These are phyloP conservation scores for Diacarnus erythraeanus DNA, from an alignment of 37 sponge, comb jelly and placozoan species.

Conservation along the genomic window DNA sequence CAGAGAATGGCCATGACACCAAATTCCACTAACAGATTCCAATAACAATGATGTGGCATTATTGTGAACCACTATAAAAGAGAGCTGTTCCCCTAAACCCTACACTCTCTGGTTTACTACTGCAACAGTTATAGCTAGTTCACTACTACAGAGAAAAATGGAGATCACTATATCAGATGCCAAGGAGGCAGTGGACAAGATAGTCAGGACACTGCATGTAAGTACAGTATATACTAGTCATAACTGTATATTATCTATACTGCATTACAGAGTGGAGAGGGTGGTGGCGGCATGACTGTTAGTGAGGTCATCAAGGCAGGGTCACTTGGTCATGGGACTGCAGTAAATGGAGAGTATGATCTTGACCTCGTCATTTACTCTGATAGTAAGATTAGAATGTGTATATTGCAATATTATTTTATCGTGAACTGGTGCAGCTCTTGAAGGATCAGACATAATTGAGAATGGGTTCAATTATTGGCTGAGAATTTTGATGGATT, in stretches of 20 bases:
- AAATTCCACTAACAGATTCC: too few relatives aligned
- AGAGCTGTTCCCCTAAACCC: too few relatives aligned
- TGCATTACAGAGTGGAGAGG: background rate
- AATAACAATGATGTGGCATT: too few relatives aligned
- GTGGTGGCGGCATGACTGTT: background rate
- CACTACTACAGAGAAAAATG: background rate
- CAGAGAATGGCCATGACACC: too few relatives aligned
- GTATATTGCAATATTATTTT: background rate
- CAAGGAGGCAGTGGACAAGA: background rate
- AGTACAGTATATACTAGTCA: background rate
- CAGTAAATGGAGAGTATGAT: conserved; percentile 55
- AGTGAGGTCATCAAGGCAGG: conserved; percentile 50
- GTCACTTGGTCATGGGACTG: conserved; percentile 62
- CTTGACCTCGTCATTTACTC: conserved; percentile 58
- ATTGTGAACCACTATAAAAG: too few relatives aligned
- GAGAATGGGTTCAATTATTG: background rate
- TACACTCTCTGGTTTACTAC: too few relatives aligned
- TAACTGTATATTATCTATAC: background rate
- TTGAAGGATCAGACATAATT: background rate
- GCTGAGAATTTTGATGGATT: background rate
- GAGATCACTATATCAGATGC: background rate
- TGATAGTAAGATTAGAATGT: background rate
- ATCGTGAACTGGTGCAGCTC: background rate
- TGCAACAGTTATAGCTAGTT: too few relatives aligned
- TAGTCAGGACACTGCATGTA: background rate